Base-by-base conservation (phyloP, 2,888 invertebrate genomes). In the Phorcus lineatus region DNA sequence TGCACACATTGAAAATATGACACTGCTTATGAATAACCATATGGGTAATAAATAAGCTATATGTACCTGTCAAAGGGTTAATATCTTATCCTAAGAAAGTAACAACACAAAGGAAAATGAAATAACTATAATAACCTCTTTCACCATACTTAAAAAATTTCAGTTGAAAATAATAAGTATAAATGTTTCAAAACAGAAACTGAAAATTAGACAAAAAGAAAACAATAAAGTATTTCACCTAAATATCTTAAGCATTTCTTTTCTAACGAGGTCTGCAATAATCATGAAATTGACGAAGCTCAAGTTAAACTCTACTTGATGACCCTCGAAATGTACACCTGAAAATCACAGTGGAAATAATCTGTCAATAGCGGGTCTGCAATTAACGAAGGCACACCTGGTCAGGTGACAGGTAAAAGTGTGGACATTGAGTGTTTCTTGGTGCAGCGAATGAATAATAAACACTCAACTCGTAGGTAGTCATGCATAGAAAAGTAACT, bases 281-380 rank as follows among this genome's bases (percentile, higher is more conserved):
- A 47, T 47, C 28, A 62, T 17, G 62, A 62, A 62, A 24, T 62
- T 62, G 62, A 62, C 62, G 28, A 62, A 28, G 28, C 28, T 62
- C 62, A 28, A 28, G 24, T 62, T 62, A 24, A 62, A 62, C 24
- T 62, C 17, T 62, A 62, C 62, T 62, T 28, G 28, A 28, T 62
- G 62, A 24, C 62, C 62, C 28, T 28, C 16, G 62, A 62, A 62
- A 62, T 62, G 28, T 28, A 62, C 62, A 62, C 62, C 62, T 28
- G 62, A 62, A 62, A 62, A 62, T 62, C 62, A 62, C 24, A 62
- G 62, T 62, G 62, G 62, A 62, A 62, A 62, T 28, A 62, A 62
- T 62, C 62, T 62, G 62, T 62, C 62, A 62, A 62, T 62, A 62
- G 62, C 62, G 16, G 28, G 62, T 62, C 28, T 28, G 62, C 62